Evolutionary conservation across 1,140 invertebrate species (phyloP), one percentile per base, ranked within the genome.

Genomic region (Ctenoplectra terminalis): DNA sequence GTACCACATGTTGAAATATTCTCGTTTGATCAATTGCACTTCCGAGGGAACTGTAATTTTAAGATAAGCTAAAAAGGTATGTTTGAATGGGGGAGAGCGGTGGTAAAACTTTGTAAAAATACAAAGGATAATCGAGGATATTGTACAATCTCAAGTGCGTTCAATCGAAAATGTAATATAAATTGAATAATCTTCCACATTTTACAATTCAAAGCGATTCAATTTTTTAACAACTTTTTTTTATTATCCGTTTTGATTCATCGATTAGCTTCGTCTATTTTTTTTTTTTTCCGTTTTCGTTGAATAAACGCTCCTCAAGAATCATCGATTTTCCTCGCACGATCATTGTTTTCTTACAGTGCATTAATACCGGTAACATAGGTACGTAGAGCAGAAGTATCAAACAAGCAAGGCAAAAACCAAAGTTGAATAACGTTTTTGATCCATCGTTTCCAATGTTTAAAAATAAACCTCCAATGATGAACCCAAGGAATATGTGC

Each of bases 1-100:
- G 92, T 99, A 99, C 98, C 98, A 99, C 85, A 97, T 96, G 92
- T 99, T 99, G 87, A 99, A 97, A 90, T 99, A 97, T 93, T 99
- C 98, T 73, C 98, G 94, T 85, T 98, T 97, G 82, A 99, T 94
- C 7, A 98, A 94, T 67, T 96, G 95, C 69, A 98, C 97, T 94
- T 99, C 98, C 34, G 96, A 95, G 1, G 98, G 98, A 96, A 98
- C 98, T 99, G 92, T 46, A 95, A 88, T 81, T 87, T 79, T 85
- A 48, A 64, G 0, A 66, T 69, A 60, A 43, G 13, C 15, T 56
- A 37, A 46, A 75, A 40, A 50, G 0, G 1, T 23, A n/a, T 3
- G 6, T 9, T 6, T 8, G 8, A 61, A 61, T 61, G 11, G 54
- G 61, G 31, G n/a, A 74, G 34, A 61, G 20, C 7, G 13, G 1